Evolutionary conservation across 2,888 invertebrate species (phyloP).

Genomic region (Junonia oenone): DNA sequence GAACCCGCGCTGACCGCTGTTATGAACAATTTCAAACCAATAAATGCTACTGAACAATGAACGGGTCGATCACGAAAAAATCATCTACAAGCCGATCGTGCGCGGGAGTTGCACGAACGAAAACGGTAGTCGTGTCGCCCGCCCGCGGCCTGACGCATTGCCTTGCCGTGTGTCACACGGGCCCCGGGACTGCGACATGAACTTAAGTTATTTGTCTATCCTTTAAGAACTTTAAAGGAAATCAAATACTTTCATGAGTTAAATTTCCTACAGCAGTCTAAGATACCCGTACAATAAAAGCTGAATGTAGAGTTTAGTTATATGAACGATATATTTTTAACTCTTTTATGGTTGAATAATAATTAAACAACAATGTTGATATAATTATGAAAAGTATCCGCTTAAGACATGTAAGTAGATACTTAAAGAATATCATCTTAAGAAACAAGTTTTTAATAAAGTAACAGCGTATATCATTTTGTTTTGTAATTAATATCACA

Average conservation of each 20-base stretch:
- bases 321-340: no score
- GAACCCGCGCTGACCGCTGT: constrained; percentile 43
- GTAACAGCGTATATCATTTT: not conserved
- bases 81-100: constrained; percentile 75
- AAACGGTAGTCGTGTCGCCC: constrained; percentile 62
- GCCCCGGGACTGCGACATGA: not conserved
- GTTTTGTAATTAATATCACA: not conserved
- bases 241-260: no score
- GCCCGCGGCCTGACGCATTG: constrained; percentile 27
- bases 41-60: constrained; percentile 77
- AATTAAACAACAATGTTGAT: no score
- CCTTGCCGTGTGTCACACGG: constrained; percentile 4
- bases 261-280: no score
- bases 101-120: constrained; percentile 50
- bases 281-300: no score
- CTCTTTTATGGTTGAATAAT: no score
- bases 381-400: no score
- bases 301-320: no score
- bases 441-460: not conserved
- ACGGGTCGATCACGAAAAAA: constrained; percentile 75
- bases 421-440: not conserved
- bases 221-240: not conserved
- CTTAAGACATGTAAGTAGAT: no score
- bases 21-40: constrained; percentile 71
- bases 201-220: not conserved